These are phyloP conservation scores for Harpagoxenus sublaevis DNA, from an alignment of 2,888 invertebrate species.

Conservation along the genomic window DNA sequence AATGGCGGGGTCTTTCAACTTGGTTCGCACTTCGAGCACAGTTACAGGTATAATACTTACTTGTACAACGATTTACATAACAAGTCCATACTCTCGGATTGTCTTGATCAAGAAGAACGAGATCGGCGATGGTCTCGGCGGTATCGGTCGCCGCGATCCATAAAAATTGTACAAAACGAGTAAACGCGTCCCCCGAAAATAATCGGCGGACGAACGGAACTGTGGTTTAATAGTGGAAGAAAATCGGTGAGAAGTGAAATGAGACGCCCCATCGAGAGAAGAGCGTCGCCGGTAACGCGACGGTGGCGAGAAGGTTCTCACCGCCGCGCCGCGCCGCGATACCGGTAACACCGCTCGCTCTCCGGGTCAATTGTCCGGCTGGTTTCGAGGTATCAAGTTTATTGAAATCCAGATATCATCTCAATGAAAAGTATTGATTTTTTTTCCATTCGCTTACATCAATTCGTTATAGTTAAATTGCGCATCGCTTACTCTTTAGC, in stretches of 20 bases:
- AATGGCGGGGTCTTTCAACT: not conserved
- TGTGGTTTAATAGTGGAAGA: slow-evolving; percentile 15
- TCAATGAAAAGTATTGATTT: slow-evolving; percentile 83
- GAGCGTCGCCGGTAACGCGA: slow-evolving; percentile 41
- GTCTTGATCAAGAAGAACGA: slow-evolving; percentile 4
- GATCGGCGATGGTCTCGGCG: not conserved
- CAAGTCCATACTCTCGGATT: not conserved
- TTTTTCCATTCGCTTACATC: slow-evolving; percentile 84
- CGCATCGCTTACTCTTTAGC: slow-evolving; percentile 80
- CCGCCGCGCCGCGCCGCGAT: slow-evolving; percentile 83
- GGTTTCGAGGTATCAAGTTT: slow-evolving; percentile 86
- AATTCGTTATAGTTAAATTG: slow-evolving; percentile 82
- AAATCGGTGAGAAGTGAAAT: slow-evolving; percentile 41
- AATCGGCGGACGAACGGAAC: not conserved
- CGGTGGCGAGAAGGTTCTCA: slow-evolving; percentile 43
- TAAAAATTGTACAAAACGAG: not conserved
- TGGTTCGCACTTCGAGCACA: slow-evolving; percentile 7
- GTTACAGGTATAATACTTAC: slow-evolving; percentile 28
- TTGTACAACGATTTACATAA: slow-evolving; percentile 29
- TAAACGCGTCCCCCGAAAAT: not conserved
- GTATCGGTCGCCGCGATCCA: not conserved
- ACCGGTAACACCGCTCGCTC: slow-evolving; percentile 32
- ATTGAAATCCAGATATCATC: slow-evolving; percentile 84
- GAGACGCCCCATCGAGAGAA: slow-evolving; percentile 35
- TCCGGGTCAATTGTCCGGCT: slow-evolving; percentile 38